phyloP scores from a whole-genome alignment of 2,797 vertebrate species.

The Rhyacichthys aspro region DNA sequence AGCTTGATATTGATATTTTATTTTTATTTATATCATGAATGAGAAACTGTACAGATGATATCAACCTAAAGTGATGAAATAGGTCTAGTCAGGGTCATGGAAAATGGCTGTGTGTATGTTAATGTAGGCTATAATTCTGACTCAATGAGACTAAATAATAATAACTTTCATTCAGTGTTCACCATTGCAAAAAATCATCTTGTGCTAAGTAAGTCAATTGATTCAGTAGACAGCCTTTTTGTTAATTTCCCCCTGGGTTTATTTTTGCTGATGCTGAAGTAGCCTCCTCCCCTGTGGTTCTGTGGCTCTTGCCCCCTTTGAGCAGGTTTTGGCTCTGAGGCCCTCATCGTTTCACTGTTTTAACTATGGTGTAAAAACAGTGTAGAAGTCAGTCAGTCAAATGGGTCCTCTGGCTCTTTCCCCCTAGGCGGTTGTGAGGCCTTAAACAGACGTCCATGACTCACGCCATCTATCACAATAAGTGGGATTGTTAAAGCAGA shows the following conservation, averaged over 20 bases:
- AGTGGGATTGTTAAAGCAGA: slow-evolving; percentile 43
- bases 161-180: no score
- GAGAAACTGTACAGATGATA: no score
- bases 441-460: slow-evolving; percentile 52
- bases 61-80: no score
- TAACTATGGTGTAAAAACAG: slow-evolving; percentile 60
- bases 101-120: no score
- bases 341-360: slow-evolving; percentile 60
- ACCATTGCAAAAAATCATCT: background rate
- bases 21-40: no score
- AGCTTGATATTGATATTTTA: no score
- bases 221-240: background rate
- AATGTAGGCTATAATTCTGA: no score
- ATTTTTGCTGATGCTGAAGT: slow-evolving; percentile 6
- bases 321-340: slow-evolving; percentile 43
- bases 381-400: slow-evolving; percentile 28
- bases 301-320: slow-evolving; percentile 34
- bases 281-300: slow-evolving; percentile 35
- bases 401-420: slow-evolving; percentile 36
- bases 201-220: background rate
- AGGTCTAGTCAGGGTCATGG: no score
- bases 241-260: background rate
- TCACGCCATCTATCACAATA: slow-evolving; percentile 61
- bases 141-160: no score
- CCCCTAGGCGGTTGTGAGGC: slow-evolving; percentile 41